phyloP scores from a whole-genome alignment of 2,113 vertebrate genomes.

The Toxostoma redivivum region DNA sequence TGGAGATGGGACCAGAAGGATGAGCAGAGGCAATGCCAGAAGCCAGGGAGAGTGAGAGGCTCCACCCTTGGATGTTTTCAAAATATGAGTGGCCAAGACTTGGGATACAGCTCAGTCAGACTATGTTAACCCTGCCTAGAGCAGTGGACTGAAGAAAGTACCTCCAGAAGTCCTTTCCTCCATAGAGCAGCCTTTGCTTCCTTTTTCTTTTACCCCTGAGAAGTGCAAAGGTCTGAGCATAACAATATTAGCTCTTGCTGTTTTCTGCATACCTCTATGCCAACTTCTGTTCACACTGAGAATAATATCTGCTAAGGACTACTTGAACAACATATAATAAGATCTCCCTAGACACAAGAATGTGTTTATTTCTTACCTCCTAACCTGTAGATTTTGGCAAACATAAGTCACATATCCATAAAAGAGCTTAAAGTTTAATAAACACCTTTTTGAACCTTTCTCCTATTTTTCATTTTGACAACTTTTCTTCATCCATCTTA shows the following conservation, averaged over 20 bases:
- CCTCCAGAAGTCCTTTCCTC: neutral
- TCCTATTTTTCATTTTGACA: neutral
- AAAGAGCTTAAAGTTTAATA: neutral
- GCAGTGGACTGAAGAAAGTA: neutral
- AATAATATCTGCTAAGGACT: neutral
- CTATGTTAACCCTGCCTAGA: neutral
- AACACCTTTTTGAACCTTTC: neutral
- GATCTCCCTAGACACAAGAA: neutral
- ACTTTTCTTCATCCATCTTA: neutral
- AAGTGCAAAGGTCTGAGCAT: neutral
- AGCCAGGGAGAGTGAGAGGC: rapidly evolving
- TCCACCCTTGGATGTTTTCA: neutral
- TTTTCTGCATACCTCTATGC: neutral
- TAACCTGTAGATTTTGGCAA: neutral
- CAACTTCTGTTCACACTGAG: neutral
- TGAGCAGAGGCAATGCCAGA: neutral
- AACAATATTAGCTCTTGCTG: neutral
- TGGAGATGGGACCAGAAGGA: neutral
- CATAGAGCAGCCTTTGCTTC: neutral
- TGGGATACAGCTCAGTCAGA: neutral
- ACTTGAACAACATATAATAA: neutral
- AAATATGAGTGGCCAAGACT: neutral
- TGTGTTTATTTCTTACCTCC: neutral
- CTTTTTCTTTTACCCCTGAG: rapidly evolving
- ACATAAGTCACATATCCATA: neutral